Evolutionary conservation across 2,113 vertebrate species (phyloP), one percentile per base, ranked within the genome.

Genomic region (Leucopternis melanops): DNA sequence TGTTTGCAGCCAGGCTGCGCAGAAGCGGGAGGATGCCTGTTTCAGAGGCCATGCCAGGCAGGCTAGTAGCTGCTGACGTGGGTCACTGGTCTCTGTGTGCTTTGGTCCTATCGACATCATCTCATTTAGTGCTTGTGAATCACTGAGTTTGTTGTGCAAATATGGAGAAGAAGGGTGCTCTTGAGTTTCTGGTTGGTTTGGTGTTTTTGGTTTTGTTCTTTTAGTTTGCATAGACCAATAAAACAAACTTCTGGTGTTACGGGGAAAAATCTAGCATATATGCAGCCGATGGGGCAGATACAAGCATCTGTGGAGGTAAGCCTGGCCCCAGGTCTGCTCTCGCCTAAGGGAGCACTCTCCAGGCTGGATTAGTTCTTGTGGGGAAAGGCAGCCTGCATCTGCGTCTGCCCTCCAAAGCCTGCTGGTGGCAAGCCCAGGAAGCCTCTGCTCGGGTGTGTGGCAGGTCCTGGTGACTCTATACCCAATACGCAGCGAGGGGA

Each of bases 301-400:
- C 2, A 34, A 34, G 50, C 29, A 66, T 40, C 32, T 0, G 1
- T 0, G 1, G 40, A 79, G 16, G 16, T 65, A 31, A 74, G n/a
- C n/a, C n/a, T 85, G 45, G 18, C 34, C 67, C 20, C 4, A 16
- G 34, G 23, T 66, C 49, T 73, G 40, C 31, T 72, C 20, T 36
- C 8, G 3, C 0, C 32, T 58, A 38, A 47, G 31, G 27, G 31
- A 59, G 5, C 10, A 8, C 27, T 75, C 38, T 88, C 5, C 31
- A 54, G 81, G 45, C 27, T 78, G n/a, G 9, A 45, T 67, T 85
- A 61, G 18, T 31, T 65, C 34, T 49, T 58, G 13, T 22, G 38
- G 18, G 19, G 40, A 6, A 81, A 67, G 47, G 47, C 18, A 87
- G 72, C 55, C 57, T 86, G 5, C 2, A 0, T 50, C 72, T 91